A percentile compares a stretch with the other conserved stretches of the same genome.
phyloP scores from a whole-genome alignment of 1,140 invertebrate species.

The Luehdorfia chinensis region DNA sequence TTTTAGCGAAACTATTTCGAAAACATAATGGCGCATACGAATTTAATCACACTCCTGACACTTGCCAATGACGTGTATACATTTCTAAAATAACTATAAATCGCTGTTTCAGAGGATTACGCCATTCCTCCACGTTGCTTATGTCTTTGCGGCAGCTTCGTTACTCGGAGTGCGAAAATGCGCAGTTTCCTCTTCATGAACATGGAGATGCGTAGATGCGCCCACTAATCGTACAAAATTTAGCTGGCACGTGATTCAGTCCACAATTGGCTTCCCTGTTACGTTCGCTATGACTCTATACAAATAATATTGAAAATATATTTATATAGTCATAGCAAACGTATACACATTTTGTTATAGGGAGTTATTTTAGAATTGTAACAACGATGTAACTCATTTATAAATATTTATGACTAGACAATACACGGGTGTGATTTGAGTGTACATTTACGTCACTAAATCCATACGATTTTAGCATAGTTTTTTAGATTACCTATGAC shows the following conservation, averaged over 20 bases:
- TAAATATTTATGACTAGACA: neutral
- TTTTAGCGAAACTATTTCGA: too few species aligned
- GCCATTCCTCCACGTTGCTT: slow-evolving; percentile 26
- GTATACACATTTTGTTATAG: neutral
- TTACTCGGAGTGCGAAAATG: slow-evolving; percentile 43
- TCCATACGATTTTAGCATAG: too few species aligned
- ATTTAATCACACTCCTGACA: slow-evolving; percentile 34
- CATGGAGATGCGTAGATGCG: slow-evolving; percentile 16
- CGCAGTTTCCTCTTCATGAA: slow-evolving; percentile 43
- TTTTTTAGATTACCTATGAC: too few species aligned
- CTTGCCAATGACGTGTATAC: slow-evolving; percentile 63
- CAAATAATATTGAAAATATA: slow-evolving; percentile 3
- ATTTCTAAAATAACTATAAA: slow-evolving; percentile 59
- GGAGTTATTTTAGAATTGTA: neutral
- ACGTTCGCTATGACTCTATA: neutral
- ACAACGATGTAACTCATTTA: slow-evolving; percentile 1
- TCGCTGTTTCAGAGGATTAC: slow-evolving; percentile 33
- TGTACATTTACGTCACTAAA: slow-evolving; percentile 1
- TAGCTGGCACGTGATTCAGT: slow-evolving; percentile 47
- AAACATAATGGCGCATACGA: slow-evolving; percentile 15
- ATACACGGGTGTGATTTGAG: neutral
- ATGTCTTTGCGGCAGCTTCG: slow-evolving; percentile 21
- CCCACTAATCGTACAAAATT: slow-evolving; percentile 1
- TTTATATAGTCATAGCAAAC: too few species aligned
- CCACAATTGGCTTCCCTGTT: slow-evolving; percentile 10